Conservation (phyloP, 2,888 invertebrate species). For the Drosophila algonquin region DNA sequence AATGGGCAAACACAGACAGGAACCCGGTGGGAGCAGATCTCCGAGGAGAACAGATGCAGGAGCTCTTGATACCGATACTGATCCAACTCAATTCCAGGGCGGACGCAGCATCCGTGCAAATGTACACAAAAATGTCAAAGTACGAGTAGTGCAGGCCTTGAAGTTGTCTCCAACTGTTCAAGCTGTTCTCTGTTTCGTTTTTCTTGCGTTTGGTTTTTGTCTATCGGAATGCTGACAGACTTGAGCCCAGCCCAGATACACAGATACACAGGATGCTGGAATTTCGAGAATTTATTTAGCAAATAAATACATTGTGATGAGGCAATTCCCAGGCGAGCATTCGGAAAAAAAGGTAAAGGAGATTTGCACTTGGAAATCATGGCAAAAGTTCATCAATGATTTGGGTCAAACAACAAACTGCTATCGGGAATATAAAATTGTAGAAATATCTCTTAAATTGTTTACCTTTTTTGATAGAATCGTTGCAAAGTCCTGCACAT, state of each 20-base stretch:
- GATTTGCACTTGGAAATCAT: not conserved
- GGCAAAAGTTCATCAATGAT: not conserved
- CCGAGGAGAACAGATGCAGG: constrained; percentile 12
- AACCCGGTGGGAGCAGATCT: not conserved
- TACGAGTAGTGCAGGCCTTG: constrained; percentile 36
- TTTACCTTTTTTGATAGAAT: constrained; percentile 11
- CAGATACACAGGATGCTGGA: constrained; percentile 19
- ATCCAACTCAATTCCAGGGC: constrained; percentile 29
- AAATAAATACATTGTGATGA: constrained; percentile 36
- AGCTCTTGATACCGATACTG: constrained; percentile 23
- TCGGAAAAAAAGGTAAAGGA: not conserved
- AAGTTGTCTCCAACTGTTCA: not conserved
- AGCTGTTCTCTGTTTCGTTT: constrained; percentile 3
- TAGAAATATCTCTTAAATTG: not conserved
- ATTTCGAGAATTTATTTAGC: constrained; percentile 28
- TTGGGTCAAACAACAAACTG: not conserved
- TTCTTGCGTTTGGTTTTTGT: not conserved
- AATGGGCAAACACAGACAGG: constrained; percentile 37
- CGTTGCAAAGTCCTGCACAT: constrained; percentile 8
- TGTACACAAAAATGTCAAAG: constrained; percentile 29
- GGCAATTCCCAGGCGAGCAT: constrained; percentile 15
- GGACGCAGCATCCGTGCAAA: constrained; percentile 32
- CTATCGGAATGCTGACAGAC: constrained; percentile 15
- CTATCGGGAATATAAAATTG: not conserved
- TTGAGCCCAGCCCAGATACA: no score